Percentiles rank a stretch among this genome's conserved stretches.
Evolutionary conservation across 2,888 invertebrate species (phyloP).

Genomic region (Lumbricus terrestris): DNA sequence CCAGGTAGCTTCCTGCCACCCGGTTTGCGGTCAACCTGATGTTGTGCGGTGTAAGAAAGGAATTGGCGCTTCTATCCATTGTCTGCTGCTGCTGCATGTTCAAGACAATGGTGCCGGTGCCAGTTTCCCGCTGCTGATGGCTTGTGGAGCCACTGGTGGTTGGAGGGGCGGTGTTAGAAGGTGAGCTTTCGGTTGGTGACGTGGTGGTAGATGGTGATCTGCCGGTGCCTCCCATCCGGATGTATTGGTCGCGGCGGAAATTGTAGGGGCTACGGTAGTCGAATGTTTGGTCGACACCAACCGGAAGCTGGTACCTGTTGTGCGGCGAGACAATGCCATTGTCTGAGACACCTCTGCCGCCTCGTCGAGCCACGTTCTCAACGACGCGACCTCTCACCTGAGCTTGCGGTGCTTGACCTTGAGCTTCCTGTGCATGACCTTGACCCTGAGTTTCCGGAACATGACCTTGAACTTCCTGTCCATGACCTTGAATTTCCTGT

Average conservation of each 20-base stretch:
- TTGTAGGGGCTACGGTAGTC: not conserved
- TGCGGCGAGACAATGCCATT: not conserved
- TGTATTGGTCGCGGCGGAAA: not conserved
- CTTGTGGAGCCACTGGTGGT: not conserved
- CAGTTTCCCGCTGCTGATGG: not conserved
- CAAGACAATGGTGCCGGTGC: not conserved
- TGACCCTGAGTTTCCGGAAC: no score
- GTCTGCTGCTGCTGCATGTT: not conserved
- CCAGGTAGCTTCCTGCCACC: not conserved
- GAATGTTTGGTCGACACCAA: not conserved
- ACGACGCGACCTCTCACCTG: not conserved
- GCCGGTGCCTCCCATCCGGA: no score
- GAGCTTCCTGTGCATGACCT: no score
- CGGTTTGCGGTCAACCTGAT: slow-evolving; percentile 6
- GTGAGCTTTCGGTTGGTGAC: not conserved
- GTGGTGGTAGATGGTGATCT: not conserved
- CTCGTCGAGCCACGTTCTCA: slow-evolving; percentile 19
- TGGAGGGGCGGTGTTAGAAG: not conserved
- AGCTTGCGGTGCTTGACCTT: no score
- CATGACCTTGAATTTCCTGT: not conserved
- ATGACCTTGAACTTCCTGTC: no score
- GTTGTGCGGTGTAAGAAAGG: not conserved
- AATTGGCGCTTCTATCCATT: not conserved
- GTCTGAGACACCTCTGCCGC: slow-evolving; percentile 16
- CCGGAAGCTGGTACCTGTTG: not conserved